Percentiles rank a stretch among this genome's conserved stretches.
phyloP scores from a whole-genome alignment of 2,113 vertebrate genomes.

The Nansenia antarctica region DNA sequence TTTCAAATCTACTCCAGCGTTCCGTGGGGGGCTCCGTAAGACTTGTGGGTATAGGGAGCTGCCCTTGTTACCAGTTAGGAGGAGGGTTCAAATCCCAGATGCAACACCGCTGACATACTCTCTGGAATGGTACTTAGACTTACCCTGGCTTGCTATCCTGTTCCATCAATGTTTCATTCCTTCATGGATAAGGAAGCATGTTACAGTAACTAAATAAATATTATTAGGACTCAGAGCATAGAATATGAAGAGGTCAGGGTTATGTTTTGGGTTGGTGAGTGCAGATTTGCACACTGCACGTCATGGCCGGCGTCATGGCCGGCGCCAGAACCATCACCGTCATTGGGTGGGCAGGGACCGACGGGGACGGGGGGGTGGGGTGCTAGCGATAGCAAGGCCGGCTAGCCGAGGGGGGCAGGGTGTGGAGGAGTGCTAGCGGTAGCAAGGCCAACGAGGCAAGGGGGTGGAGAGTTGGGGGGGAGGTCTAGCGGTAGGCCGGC shows the following conservation, averaged over 20 bases:
- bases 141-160: neutral
- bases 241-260: neutral
- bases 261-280: neutral
- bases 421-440: too few species aligned
- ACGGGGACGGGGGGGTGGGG: too few species aligned
- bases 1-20: neutral
- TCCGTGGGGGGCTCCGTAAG: too few species aligned
- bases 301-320: too few species aligned
- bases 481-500: too few species aligned
- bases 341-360: too few species aligned
- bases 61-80: neutral
- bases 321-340: too few species aligned
- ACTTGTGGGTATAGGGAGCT: neutral
- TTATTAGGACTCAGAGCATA: neutral
- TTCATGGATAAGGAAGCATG: neutral
- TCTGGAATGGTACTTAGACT: neutral
- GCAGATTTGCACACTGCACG: too few species aligned
- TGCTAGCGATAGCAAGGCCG: too few species aligned
- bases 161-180: neutral
- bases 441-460: too few species aligned
- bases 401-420: too few species aligned
- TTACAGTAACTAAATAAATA: neutral
- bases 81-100: neutral
- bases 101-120: neutral
- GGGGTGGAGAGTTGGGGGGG: too few species aligned